These are phyloP conservation scores for Drosophila aldrichi DNA, from an alignment of 2,888 invertebrate genomes.

Conservation along the genomic window DNA sequence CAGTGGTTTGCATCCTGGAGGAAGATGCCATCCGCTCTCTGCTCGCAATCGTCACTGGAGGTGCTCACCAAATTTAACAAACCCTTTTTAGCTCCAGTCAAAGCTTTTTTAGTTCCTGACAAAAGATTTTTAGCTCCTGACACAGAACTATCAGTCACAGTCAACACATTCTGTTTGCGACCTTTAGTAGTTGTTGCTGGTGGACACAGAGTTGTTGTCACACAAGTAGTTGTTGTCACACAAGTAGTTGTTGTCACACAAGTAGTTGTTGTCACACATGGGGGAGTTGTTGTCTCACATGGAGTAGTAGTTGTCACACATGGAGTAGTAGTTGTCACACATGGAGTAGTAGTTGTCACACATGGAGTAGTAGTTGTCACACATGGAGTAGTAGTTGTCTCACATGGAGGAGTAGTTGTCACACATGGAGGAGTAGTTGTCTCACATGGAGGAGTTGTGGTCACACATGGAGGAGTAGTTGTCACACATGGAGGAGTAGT, in stretches of 20 bases:
- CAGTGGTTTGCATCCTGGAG: slow-evolving; percentile 58
- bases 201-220: slow-evolving; percentile 12
- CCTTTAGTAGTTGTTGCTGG: slow-evolving; percentile 12
- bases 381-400: no score
- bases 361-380: no score
- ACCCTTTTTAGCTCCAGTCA: not conserved
- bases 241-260: not conserved
- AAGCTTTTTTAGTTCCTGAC: not conserved
- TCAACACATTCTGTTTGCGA: not conserved
- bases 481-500: not conserved
- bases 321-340: no score
- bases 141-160: not conserved
- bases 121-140: no score
- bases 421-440: no score
- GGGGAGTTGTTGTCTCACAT: no score
- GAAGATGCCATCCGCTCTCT: slow-evolving; percentile 47
- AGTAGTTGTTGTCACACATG: no score
- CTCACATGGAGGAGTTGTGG: no score
- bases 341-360: no score
- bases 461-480: not conserved
- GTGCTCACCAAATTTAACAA: slow-evolving; percentile 13
- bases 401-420: no score
- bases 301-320: no score
- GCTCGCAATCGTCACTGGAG: slow-evolving; percentile 40
- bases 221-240: not conserved